Evolutionary conservation across 2,888 invertebrate genomes (phyloP).

Genomic region (Ornithoptera priamus): DNA sequence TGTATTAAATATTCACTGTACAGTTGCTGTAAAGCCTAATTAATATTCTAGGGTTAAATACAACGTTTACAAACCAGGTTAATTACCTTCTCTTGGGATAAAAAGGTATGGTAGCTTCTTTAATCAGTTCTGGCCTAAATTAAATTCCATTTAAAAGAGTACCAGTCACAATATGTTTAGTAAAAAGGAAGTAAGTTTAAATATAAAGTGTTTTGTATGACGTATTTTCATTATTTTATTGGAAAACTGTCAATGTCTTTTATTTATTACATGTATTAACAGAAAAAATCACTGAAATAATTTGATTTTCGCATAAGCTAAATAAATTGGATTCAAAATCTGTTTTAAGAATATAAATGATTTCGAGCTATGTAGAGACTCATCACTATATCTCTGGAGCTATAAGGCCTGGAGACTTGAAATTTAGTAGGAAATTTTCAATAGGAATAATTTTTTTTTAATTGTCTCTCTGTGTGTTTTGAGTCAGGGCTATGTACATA

Average conservation of each 20-base stretch:
- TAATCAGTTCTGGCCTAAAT: background rate
- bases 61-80: background rate
- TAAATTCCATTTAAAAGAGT: background rate
- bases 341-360: no score
- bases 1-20: background rate
- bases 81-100: background rate
- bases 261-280: no score
- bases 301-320: no score
- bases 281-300: no score
- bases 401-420: no score
- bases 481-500: no score
- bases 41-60: background rate
- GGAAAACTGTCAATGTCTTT: background rate
- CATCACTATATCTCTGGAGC: no score
- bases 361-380: no score
- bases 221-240: background rate
- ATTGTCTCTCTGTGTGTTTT: no score
- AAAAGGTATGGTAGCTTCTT: background rate
- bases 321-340: no score
- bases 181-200: background rate
- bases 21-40: background rate
- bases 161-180: background rate
- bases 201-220: background rate
- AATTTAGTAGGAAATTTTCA: no score
- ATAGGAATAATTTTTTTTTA: no score